A percentile compares a stretch with the other conserved stretches of the same genome.
These are phyloP conservation scores for Hirtodrosophila trivittata DNA, from an alignment of 2,888 invertebrate genomes.

Conservation along the genomic window DNA sequence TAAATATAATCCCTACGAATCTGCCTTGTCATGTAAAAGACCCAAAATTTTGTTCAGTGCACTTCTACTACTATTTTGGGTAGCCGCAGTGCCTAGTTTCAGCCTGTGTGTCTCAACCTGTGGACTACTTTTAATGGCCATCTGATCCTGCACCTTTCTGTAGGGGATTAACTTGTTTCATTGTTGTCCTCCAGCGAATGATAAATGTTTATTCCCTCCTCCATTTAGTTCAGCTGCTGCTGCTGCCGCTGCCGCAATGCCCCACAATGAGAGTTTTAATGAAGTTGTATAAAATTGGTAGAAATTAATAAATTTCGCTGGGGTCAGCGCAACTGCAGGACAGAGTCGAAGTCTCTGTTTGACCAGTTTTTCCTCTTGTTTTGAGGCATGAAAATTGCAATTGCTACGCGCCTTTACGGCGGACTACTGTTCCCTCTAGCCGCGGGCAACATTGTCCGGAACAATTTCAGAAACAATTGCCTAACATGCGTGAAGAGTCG, in stretches of 20 bases:
- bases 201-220: slow-evolving; percentile 54
- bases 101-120: slow-evolving; percentile 7
- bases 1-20: too few species aligned
- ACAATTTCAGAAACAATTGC: slow-evolving; percentile 35
- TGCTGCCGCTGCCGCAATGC: slow-evolving; percentile 11
- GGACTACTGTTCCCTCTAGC: slow-evolving; percentile 43
- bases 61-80: slow-evolving; percentile 19
- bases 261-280: slow-evolving; percentile 65
- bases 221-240: slow-evolving; percentile 47
- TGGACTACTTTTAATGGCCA: slow-evolving; percentile 30
- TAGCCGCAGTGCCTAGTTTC: background rate
- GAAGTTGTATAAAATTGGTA: slow-evolving; percentile 52
- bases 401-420: slow-evolving; percentile 56
- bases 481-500: slow-evolving; percentile 57
- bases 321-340: background rate
- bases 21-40: too few species aligned
- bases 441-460: slow-evolving; percentile 18
- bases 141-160: slow-evolving; percentile 58
- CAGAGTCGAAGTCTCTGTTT: slow-evolving; percentile 1
- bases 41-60: background rate
- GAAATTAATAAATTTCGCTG: slow-evolving; percentile 44
- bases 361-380: background rate
- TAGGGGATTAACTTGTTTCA: slow-evolving; percentile 69
- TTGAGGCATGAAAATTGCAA: slow-evolving; percentile 69
- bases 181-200: slow-evolving; percentile 43